Percentiles rank a stretch among this genome's conserved stretches.
phyloP scores from a whole-genome alignment of 2,888 invertebrate genomes.

The Lithosia quadra region DNA sequence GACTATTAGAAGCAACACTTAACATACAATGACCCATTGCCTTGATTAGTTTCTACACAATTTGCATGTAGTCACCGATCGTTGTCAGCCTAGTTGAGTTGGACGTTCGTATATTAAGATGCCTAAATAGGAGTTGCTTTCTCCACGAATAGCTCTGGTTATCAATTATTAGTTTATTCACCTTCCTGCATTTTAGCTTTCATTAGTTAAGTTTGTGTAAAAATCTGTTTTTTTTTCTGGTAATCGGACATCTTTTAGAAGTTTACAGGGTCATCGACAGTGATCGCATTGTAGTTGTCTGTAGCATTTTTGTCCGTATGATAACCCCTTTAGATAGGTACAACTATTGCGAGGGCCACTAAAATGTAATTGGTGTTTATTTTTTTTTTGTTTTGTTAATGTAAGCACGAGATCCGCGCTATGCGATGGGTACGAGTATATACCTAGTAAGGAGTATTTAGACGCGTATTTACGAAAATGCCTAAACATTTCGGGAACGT shows the following conservation, averaged over 20 bases:
- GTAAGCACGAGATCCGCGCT: too few relatives aligned
- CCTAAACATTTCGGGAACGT: too few relatives aligned
- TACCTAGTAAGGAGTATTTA: neutral
- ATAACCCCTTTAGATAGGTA: neutral
- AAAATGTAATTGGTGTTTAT: neutral
- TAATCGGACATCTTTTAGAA: neutral
- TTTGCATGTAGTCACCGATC: constrained; percentile 50
- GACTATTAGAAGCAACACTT: constrained; percentile 60
- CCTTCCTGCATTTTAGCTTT: neutral
- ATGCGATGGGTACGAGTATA: neutral
- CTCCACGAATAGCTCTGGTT: constrained; percentile 24
- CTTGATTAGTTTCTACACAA: constrained; percentile 61
- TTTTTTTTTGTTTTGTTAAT: neutral
- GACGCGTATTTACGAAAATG: too few relatives aligned
- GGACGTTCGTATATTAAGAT: constrained; percentile 20
- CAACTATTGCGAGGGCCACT: neutral
- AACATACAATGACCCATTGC: constrained; percentile 68
- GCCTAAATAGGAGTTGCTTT: constrained; percentile 32
- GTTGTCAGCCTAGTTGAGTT: constrained; percentile 17
- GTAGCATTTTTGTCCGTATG: neutral
- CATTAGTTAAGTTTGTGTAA: neutral
- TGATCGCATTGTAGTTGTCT: neutral
- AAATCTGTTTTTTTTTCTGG: neutral
- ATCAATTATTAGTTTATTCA: constrained; percentile 29
- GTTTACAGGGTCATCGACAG: neutral